Conservation (phyloP, 2,797 vertebrate species). For the Pterois miles region DNA sequence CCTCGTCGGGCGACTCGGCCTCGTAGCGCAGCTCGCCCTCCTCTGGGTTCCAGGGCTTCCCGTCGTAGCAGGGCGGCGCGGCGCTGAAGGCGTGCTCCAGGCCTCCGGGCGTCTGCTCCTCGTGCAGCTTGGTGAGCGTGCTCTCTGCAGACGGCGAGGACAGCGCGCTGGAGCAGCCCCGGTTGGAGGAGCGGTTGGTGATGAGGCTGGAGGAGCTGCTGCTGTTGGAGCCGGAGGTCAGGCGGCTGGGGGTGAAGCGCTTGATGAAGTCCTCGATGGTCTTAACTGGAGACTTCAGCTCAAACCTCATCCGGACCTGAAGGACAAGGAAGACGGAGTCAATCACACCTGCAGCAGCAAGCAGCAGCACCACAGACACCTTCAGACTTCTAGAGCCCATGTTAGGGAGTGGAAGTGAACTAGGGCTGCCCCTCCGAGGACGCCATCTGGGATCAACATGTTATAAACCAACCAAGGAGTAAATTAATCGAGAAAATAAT, state of each 20-base stretch:
- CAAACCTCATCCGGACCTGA: slow-evolving; percentile 90
- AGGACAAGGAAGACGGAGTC: background rate
- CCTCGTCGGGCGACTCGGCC: slow-evolving; percentile 96
- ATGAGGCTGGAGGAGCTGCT: slow-evolving; percentile 90
- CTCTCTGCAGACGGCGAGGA: slow-evolving; percentile 86
- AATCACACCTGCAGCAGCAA: background rate
- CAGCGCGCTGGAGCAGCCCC: slow-evolving; percentile 81
- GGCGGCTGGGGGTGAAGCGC: slow-evolving; percentile 93
- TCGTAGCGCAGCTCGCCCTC: slow-evolving; percentile 92
- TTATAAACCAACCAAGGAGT: too few species aligned
- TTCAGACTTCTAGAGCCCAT: background rate
- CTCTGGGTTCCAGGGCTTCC: slow-evolving; percentile 42
- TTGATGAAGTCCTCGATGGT: slow-evolving; percentile 97
- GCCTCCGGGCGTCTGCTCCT: slow-evolving; percentile 72
- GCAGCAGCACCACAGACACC: background rate
- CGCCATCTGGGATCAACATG: too few species aligned
- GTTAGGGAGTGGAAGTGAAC: background rate
- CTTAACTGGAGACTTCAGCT: slow-evolving; percentile 96
- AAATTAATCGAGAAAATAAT: too few species aligned
- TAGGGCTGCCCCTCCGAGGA: too few species aligned
- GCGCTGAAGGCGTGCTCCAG: slow-evolving; percentile 80
- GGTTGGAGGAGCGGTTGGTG: slow-evolving; percentile 85
- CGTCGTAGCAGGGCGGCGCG: slow-evolving; percentile 55
- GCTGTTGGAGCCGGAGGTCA: slow-evolving; percentile 91
- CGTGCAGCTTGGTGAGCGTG: slow-evolving; percentile 87